phyloP scores from a whole-genome alignment of 2,797 vertebrate genomes.

The Anableps anableps region DNA sequence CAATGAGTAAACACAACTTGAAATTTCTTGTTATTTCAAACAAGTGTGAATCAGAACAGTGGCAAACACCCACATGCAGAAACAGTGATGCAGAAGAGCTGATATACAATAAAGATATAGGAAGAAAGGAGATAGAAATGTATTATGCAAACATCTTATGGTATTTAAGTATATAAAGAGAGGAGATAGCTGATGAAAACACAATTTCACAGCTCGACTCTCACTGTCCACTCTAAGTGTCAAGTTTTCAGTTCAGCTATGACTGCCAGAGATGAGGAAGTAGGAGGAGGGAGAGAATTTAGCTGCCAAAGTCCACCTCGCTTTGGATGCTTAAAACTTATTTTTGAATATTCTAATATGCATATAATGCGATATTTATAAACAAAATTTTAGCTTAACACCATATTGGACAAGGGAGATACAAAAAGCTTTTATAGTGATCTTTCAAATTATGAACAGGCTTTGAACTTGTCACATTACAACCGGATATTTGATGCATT shows the following conservation, averaged over 20 bases:
- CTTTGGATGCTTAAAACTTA: not conserved
- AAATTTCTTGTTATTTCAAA: slow-evolving; percentile 41
- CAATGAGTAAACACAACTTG: slow-evolving; percentile 18
- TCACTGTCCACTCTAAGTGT: slow-evolving; percentile 18
- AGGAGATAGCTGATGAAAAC: not conserved
- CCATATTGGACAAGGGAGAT: not conserved
- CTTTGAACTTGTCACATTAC: not conserved
- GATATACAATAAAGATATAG: slow-evolving; percentile 21
- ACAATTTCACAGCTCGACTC: slow-evolving; percentile 4
- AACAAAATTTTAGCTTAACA: not conserved
- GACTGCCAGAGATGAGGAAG: slow-evolving; percentile 22
- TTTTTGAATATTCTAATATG: not conserved
- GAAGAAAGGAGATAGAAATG: slow-evolving; percentile 15
- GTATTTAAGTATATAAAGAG: not conserved
- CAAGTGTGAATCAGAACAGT: slow-evolving; percentile 29
- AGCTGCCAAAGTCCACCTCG: slow-evolving; percentile 14
- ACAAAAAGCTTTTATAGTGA: not conserved
- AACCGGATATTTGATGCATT: not conserved
- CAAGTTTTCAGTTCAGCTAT: slow-evolving; percentile 5
- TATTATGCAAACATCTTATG: slow-evolving; percentile 4
- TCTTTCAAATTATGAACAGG: not conserved
- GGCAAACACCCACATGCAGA: slow-evolving; percentile 30
- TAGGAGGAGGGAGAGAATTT: slow-evolving; percentile 12
- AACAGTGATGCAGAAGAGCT: slow-evolving; percentile 19
- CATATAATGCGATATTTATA: slow-evolving; percentile 9